Percentiles rank a stretch among this genome's conserved stretches.
Conservation (phyloP, 2,888 invertebrate genomes). For the Protodeltote pygarga region DNA sequence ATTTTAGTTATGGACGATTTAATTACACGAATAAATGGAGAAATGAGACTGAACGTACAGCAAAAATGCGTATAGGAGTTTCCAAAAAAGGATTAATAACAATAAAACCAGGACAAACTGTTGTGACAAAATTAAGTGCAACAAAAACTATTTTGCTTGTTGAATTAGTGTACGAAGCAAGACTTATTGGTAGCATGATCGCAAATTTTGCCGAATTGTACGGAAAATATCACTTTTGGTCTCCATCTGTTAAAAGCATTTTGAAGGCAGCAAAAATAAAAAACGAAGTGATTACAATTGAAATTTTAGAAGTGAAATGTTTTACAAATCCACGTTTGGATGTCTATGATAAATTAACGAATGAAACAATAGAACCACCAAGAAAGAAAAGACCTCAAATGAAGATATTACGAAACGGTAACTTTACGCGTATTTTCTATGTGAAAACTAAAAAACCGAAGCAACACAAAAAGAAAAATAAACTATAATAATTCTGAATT, state of each 20-base stretch:
- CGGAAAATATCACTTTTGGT: conserved; percentile 74
- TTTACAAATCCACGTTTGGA: conserved; percentile 63
- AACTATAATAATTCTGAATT: not conserved
- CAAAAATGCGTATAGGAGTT: conserved; percentile 53
- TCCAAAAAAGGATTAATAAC: conserved; percentile 47
- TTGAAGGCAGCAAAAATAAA: conserved; percentile 66
- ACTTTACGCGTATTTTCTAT: conserved; percentile 25
- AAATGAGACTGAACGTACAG: conserved; percentile 44
- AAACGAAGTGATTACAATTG: conserved; percentile 65
- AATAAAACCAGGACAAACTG: conserved; percentile 57
- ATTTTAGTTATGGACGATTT: conserved; percentile 52
- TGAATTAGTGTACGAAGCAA: conserved; percentile 60
- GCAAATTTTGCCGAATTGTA: conserved; percentile 65
- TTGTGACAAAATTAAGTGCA: conserved; percentile 58
- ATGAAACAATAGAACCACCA: conserved; percentile 20
- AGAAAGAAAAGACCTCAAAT: conserved; percentile 19
- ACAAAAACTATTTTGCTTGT: conserved; percentile 61
- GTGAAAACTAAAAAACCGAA: conserved; percentile 18
- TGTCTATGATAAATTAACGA: conserved; percentile 59
- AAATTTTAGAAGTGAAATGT: conserved; percentile 65
- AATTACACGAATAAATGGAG: conserved; percentile 64
- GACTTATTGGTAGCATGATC: conserved; percentile 62
- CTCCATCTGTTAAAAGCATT: conserved; percentile 64
- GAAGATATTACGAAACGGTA: conserved; percentile 37
- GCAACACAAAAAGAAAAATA: conserved; percentile 11